A percentile compares a stretch with the other conserved stretches of the same genome.
These are phyloP conservation scores for Acestrorhynchus altus DNA, from an alignment of 2,797 vertebrate species.

Conservation along the genomic window DNA sequence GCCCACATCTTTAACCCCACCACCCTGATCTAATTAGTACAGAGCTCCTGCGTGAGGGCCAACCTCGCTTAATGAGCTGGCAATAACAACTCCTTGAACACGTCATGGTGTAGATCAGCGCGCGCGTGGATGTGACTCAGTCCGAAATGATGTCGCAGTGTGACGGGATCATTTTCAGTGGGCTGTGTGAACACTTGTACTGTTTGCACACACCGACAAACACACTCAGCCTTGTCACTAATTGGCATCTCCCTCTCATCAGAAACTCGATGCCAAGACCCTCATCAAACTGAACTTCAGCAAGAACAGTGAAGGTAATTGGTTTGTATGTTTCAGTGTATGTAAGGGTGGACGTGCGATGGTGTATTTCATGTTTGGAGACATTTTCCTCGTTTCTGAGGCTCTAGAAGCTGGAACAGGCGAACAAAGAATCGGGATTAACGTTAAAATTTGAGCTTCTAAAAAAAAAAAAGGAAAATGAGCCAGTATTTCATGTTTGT, in stretches of 20 bases:
- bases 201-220: neutral
- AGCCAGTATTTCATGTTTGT: no score
- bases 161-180: slow-evolving; percentile 16
- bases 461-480: no score
- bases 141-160: neutral
- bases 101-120: slow-evolving; percentile 1
- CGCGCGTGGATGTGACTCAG: neutral
- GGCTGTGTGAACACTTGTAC: neutral
- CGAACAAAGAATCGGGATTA: no score
- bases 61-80: neutral
- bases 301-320: slow-evolving; percentile 94
- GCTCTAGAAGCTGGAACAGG: no score
- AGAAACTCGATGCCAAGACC: slow-evolving; percentile 94
- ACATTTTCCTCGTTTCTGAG: no score
- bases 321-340: neutral
- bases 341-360: no score
- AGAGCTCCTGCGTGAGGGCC: neutral
- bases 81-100: neutral
- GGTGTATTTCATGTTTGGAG: no score
- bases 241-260: neutral
- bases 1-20: no score
- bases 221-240: neutral
- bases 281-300: slow-evolving; percentile 92
- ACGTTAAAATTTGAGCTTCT: no score
- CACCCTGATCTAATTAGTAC: neutral